phyloP scores from a whole-genome alignment of 1,140 invertebrate species.

The Aphelenchoides avenae region DNA sequence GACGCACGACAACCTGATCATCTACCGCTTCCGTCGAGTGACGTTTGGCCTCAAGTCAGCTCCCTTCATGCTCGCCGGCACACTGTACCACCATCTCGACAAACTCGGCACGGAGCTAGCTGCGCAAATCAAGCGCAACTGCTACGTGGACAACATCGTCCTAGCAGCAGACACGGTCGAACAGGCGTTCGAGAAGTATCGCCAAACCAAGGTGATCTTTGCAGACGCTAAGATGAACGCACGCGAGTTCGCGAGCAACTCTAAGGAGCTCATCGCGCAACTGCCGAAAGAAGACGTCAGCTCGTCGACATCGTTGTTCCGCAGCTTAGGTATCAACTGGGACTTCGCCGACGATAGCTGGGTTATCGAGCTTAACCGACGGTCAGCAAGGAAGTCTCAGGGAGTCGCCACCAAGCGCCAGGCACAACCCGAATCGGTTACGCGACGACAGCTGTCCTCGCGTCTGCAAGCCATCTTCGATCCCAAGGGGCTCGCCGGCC shows the following conservation, averaged over 20 bases:
- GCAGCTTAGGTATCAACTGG: constrained; percentile 12
- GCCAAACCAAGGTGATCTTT: constrained; percentile 13
- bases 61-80: constrained; percentile 11
- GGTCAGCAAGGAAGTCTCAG: not conserved
- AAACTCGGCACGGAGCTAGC: constrained; percentile 5
- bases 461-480: constrained; percentile 6
- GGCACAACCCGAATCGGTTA: not conserved
- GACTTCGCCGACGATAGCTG: not conserved
- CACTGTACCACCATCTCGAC: constrained; percentile 2
- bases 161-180: not conserved
- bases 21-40: constrained; percentile 5
- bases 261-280: not conserved
- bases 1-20: not conserved
- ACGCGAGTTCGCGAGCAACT: constrained; percentile 18
- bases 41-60: constrained; percentile 12
- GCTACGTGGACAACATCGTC: constrained; percentile 14
- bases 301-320: not conserved
- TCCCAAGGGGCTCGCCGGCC: constrained; percentile 9
- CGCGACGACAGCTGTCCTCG: not conserved
- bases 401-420: constrained; percentile 17
- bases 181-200: constrained; percentile 5
- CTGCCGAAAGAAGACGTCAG: constrained; percentile 4
- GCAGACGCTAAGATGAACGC: constrained; percentile 14
- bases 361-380: constrained; percentile 2
- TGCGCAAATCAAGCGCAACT: not conserved